Base-by-base conservation (phyloP, 92 coral and sea anemone genomes). In the Phenganax subtilis region DNA sequence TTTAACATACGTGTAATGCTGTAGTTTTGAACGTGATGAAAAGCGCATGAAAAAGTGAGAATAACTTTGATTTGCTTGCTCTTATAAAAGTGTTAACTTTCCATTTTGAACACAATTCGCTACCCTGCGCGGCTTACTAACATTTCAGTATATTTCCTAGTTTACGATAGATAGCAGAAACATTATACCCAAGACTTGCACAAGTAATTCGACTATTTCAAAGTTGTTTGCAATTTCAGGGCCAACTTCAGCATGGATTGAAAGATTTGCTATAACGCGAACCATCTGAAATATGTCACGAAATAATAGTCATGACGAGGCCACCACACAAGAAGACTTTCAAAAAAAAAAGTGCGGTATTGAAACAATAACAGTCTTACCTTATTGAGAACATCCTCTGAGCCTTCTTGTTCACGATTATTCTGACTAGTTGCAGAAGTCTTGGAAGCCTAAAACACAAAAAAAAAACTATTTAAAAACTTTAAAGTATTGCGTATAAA, bases 221-320 rank as follows among this genome's bases (percentile, higher is more conserved):
- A 88, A 85, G 76, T 82, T 84, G 31, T 92, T 81, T 44, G 98
- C 94, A n/a, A 94, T 82, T 12, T 80, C 94, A 9, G 92, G 89
- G 17, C 98, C 98, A 84, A 89, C 97, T 71, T 94, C 97, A 51
- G 77, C 71, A 82, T 88, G 86, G 83, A 93, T 93, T 44, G 97
- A 93, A 55, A 93, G 83, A 76, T 93, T 93, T 37, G 98, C 98
- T 54, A 93, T 83, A 14, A 93, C 98, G 9, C 98, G 89, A 56
- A 93, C 89, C 10, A 88, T 91, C 98, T 93, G 89, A 10, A 57
- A 37, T 37, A 37, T 5, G 5, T 37, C 47, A 37, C 2, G 47
- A 37, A 37, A 37, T 5, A 37, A 1, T 37, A 5, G 47, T 37
- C 47, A 37, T 37, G 47, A 37, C 5, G 47, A 37, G 47, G 47